Evolutionary conservation across 2,113 vertebrate species (phyloP), one percentile per base, ranked within the genome.

Genomic region (Charina bottae): DNA sequence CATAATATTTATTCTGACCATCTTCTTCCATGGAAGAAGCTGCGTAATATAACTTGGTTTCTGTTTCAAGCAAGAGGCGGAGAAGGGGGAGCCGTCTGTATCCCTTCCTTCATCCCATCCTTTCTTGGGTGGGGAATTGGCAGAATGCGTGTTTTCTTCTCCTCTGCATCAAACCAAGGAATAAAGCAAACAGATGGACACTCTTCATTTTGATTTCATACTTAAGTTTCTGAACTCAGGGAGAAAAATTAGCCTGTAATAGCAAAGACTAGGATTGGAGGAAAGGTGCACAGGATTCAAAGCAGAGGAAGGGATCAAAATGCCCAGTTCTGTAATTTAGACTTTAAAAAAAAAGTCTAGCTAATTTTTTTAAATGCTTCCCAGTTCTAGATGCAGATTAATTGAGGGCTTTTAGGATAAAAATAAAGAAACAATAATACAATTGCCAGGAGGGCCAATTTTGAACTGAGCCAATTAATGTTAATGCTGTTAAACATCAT

Each of bases 101-200:
- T 88, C 72, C 92, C 92, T 95, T 19, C 12, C 0, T 94, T 94
- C 46, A 93, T 87, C 94, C 94, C 28, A 60, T 24, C 15, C 21
- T 4, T 92, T 95, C 93, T 95, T 91, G 49, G 33, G 8, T 12
- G 84, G 9, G 5, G 15, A 89, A 54, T 78, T 78, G 37, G 17
- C 55, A 33, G 42, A 42, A 42, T 42, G 42, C 42, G 42, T 56
- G 13, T 24, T 55, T 72, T 26, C 9, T 21, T 37, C 89, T 89
- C 86, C 89, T 58, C 64, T 90, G 94, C 94, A 85, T 94, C 92
- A 95, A 85, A 95, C 94, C 93, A 85, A 93, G 94, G 95, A 95
- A 94, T 95, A 93, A 94, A 95, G 93, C 91, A 85, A 2, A 94
- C 89, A 46, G n/a, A 90, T 94, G 93, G 91, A 93, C 95, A 83